phyloP scores from a whole-genome alignment of 1,140 invertebrate genomes.

The Wiebesia pumilae region DNA sequence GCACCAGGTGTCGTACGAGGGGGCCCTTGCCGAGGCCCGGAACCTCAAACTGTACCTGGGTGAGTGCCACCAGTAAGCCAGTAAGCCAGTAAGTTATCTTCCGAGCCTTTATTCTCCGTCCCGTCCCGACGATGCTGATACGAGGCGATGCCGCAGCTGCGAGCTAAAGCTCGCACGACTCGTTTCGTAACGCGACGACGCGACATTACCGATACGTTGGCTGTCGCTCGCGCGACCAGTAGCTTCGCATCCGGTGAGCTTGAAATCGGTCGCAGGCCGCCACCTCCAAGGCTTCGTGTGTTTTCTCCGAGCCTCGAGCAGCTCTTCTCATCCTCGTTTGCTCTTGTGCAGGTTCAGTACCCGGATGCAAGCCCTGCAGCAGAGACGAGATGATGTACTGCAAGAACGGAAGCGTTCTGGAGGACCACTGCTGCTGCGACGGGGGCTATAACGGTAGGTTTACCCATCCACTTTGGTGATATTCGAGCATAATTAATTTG shows the following conservation, averaged over 20 bases:
- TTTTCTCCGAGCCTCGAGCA: too few relatives aligned
- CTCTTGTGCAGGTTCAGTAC: slow-evolving; percentile 67
- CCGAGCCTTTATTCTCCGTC: too few relatives aligned
- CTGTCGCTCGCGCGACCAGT: too few relatives aligned
- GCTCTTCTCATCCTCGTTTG: not conserved
- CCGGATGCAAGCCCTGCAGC: slow-evolving; percentile 80
- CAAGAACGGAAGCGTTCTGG: slow-evolving; percentile 77
- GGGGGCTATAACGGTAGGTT: slow-evolving; percentile 66
- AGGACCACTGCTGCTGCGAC: slow-evolving; percentile 85
- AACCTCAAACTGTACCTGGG: slow-evolving; percentile 66
- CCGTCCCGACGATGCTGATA: too few relatives aligned
- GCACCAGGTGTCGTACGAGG: slow-evolving; percentile 65
- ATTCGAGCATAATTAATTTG: too few relatives aligned
- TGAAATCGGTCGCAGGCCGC: not conserved
- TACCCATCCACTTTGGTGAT: not conserved
- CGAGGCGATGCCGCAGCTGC: too few relatives aligned
- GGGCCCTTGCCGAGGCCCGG: slow-evolving; percentile 66
- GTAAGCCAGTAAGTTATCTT: too few relatives aligned
- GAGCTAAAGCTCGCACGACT: not conserved
- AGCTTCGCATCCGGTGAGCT: not conserved
- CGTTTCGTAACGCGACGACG: not conserved
- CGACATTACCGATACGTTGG: not conserved
- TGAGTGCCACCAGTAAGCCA: slow-evolving; percentile 44
- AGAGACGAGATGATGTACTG: slow-evolving; percentile 80
- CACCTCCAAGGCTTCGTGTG: not conserved